These are phyloP conservation scores for Passer montanus DNA, from an alignment of 2,113 vertebrate species.

Conservation along the genomic window DNA sequence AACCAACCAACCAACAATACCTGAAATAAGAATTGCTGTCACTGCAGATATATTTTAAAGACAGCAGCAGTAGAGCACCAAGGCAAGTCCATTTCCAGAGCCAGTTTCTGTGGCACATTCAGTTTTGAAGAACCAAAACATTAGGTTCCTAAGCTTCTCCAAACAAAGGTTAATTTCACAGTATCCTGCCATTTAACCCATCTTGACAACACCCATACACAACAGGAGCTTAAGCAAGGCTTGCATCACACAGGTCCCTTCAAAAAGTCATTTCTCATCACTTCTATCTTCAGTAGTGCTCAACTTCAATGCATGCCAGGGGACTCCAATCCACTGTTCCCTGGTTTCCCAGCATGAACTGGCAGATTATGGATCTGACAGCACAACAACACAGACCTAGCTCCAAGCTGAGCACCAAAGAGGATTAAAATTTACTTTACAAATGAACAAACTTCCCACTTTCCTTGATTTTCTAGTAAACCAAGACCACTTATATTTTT, in stretches of 20 bases:
- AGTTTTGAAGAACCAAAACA: background rate
- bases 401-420: background rate
- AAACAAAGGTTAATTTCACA: background rate
- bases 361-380: background rate
- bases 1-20: background rate
- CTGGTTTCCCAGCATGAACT: background rate
- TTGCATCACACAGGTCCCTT: background rate
- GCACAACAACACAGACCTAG: background rate
- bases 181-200: background rate
- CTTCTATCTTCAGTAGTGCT: fast-evolving
- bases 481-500: background rate
- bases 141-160: background rate
- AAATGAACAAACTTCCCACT: background rate
- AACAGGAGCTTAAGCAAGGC: background rate
- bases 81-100: background rate
- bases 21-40: background rate
- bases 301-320: background rate
- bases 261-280: background rate
- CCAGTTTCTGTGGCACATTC: background rate
- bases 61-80: background rate
- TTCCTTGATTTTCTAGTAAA: background rate
- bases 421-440: background rate
- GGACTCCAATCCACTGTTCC: background rate
- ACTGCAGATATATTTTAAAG: background rate
- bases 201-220: background rate